Evolutionary conservation across 2,797 vertebrate species (phyloP).

Genomic region (Glossophaga mutica): DNA sequence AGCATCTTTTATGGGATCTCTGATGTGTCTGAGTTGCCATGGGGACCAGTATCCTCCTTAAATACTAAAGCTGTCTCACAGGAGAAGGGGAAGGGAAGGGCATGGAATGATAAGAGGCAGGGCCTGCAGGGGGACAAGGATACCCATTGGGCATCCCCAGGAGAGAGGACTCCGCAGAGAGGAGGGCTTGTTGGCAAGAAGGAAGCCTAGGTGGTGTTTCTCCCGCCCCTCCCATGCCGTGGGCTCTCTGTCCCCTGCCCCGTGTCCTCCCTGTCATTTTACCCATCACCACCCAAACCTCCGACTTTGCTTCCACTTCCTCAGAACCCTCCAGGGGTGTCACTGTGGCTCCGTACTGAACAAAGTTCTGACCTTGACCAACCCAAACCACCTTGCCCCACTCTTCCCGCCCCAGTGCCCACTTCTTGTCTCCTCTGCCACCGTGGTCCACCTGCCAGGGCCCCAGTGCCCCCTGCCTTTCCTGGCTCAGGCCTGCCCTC

Average conservation of each 20-base stretch:
- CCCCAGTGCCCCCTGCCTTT: background rate
- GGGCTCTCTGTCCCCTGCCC: background rate
- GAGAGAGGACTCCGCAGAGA: background rate
- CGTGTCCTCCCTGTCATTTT: background rate
- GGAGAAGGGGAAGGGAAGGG: background rate
- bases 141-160: background rate
- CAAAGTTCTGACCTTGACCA: background rate
- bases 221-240: background rate
- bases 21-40: slow-evolving; percentile 4
- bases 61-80: background rate
- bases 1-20: slow-evolving; percentile 16
- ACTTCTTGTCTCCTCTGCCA: background rate
- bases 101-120: background rate
- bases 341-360: background rate
- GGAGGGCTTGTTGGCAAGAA: background rate
- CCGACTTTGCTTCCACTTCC: background rate
- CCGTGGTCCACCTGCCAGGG: rapidly evolving
- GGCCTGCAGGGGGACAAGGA: too few relatives aligned
- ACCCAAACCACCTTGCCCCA: background rate
- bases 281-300: background rate
- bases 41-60: background rate
- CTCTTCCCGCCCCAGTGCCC: background rate
- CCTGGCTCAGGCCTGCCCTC: background rate
- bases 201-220: background rate
- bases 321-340: background rate